Conservation (phyloP, 2,113 vertebrate species). For the Pholis gunnellus region DNA sequence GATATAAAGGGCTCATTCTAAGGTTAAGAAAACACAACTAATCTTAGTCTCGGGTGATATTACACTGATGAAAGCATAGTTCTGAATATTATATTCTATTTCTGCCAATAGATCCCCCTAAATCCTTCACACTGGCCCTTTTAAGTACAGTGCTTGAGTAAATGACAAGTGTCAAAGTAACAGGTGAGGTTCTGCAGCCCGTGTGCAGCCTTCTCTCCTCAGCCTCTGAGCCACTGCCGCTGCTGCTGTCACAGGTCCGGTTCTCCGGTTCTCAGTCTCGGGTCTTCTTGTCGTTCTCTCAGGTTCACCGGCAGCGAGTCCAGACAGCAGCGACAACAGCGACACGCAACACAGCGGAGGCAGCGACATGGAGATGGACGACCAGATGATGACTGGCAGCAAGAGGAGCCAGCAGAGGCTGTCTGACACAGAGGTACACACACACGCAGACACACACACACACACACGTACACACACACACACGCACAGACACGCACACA, state of each 20-base stretch:
- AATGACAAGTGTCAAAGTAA: neutral
- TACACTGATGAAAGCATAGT: too few species aligned
- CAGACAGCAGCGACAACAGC: conserved; percentile 98
- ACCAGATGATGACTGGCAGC: conserved; percentile 92
- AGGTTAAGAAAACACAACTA: too few species aligned
- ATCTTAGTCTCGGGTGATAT: too few species aligned
- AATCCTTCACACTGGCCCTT: too few species aligned
- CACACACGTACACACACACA: neutral
- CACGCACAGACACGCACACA: too few species aligned
- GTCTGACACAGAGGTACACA: conserved; percentile 94
- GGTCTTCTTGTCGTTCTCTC: conserved; percentile 16
- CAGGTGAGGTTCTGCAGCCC: neutral
- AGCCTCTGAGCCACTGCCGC: neutral
- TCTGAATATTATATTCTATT: too few species aligned
- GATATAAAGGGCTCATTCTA: too few species aligned
- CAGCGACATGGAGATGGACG: conserved; percentile 99
- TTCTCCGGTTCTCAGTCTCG: conserved; percentile 4
- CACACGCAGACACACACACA: conserved; percentile 19
- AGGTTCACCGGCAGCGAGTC: conserved; percentile 97
- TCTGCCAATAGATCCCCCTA: too few species aligned
- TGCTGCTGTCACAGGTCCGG: neutral
- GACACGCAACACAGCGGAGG: conserved; percentile 98
- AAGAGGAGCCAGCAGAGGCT: conserved; percentile 95
- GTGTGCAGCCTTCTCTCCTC: neutral
- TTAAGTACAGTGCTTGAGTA: neutral